These are phyloP conservation scores for Drosophila hamatofila DNA, from an alignment of 2,888 invertebrate species.

Conservation along the genomic window DNA sequence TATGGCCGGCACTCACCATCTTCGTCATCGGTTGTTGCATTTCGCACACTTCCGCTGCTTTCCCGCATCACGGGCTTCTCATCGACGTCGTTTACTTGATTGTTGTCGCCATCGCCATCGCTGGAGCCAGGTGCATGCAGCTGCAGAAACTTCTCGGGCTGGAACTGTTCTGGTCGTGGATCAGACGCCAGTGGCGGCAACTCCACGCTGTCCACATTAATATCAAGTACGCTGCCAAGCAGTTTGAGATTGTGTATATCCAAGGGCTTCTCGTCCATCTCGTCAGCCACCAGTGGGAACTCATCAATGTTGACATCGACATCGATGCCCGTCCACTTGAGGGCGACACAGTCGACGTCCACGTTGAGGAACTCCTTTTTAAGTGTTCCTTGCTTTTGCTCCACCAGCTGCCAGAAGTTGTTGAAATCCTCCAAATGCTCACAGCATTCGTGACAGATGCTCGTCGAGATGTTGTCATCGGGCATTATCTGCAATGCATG, in stretches of 20 bases:
- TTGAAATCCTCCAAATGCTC: conserved; percentile 76
- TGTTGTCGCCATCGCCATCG: conserved; percentile 5
- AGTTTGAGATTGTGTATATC: conserved; percentile 69
- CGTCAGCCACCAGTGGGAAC: conserved; percentile 60
- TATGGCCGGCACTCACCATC: conserved; percentile 41
- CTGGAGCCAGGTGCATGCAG: neutral
- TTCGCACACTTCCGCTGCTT: conserved; percentile 3
- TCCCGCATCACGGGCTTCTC: conserved; percentile 51
- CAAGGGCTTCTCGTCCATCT: conserved; percentile 71
- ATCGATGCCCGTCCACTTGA: conserved; percentile 65
- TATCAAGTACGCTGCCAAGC: conserved; percentile 67
- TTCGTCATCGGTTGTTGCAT: conserved; percentile 37
- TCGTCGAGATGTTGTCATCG: conserved; percentile 70
- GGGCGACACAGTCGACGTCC: conserved; percentile 64
- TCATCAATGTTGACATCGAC: conserved; percentile 71
- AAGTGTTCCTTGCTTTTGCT: conserved; percentile 70
- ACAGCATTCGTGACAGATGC: conserved; percentile 66
- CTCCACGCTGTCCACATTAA: conserved; percentile 72
- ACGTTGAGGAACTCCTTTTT: conserved; percentile 70
- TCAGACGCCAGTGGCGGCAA: conserved; percentile 29
- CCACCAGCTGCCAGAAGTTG: conserved; percentile 68
- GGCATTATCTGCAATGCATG: conserved; percentile 52
- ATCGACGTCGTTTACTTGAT: conserved; percentile 26
- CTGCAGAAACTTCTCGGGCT: neutral
- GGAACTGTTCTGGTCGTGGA: conserved; percentile 1